phyloP scores from a whole-genome alignment of 2,888 invertebrate genomes.

The Orthonevra nobilis region DNA sequence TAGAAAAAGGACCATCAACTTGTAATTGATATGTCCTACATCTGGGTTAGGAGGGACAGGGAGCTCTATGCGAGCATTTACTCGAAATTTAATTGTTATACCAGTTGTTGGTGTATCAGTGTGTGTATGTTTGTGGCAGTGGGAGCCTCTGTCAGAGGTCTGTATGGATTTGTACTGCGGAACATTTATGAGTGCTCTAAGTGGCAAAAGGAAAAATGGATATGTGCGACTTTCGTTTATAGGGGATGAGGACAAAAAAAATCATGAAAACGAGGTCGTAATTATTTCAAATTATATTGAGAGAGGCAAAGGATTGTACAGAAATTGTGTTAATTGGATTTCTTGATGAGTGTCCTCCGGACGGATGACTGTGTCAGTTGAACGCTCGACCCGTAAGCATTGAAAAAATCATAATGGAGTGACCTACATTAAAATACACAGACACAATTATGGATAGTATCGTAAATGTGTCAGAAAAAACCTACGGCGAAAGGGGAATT shows the following conservation, averaged over 20 bases:
- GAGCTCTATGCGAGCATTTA: conserved; percentile 45
- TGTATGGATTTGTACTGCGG: conserved; percentile 33
- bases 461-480: too few species aligned
- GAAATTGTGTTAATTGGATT: conserved; percentile 57
- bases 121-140: too few species aligned
- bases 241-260: conserved; percentile 6
- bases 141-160: conserved; percentile 19
- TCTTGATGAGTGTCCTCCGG: conserved; percentile 41
- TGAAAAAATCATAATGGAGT: too few species aligned
- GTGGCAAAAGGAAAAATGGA: conserved; percentile 26
- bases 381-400: too few species aligned
- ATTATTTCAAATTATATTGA: conserved; percentile 40
- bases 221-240: conserved; percentile 45
- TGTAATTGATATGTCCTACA: conserved; percentile 71
- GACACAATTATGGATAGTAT: too few species aligned
- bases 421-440: too few species aligned
- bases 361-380: conserved; percentile 9
- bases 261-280: conserved; percentile 40
- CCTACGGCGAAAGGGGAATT: too few species aligned
- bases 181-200: conserved; percentile 59
- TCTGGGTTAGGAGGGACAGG: conserved; percentile 34
- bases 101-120: conserved; percentile 18
- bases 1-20: conserved; percentile 51
- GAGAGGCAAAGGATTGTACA: conserved; percentile 9
- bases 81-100: conserved; percentile 64